phyloP scores from a whole-genome alignment of 2,888 invertebrate genomes.

The Ennomos quercinarius region DNA sequence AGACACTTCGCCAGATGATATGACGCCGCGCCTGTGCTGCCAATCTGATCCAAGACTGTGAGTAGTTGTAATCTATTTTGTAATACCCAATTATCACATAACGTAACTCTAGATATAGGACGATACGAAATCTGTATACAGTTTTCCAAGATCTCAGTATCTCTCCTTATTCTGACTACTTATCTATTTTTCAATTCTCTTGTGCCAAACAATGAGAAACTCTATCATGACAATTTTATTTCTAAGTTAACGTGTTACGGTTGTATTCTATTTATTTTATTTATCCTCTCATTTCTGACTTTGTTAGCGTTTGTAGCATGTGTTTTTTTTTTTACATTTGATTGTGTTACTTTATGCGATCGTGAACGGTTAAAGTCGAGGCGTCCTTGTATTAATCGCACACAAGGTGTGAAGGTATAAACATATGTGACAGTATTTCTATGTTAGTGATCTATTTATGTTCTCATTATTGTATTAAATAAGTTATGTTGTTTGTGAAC shows the following conservation, averaged over 20 bases:
- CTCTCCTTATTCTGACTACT: constrained; percentile 57
- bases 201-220: constrained; percentile 74
- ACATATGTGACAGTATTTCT: constrained; percentile 27
- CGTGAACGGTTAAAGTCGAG: constrained; percentile 27
- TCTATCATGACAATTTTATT: constrained; percentile 71
- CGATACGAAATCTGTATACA: constrained; percentile 69
- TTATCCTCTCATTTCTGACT: constrained; percentile 51
- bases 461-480: constrained; percentile 41
- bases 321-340: constrained; percentile 37
- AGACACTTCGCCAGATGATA: constrained; percentile 44
- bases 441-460: constrained; percentile 42
- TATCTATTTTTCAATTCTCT: constrained; percentile 62
- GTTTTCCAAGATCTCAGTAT: constrained; percentile 81
- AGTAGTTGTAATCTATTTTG: constrained; percentile 61
- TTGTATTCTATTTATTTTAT: constrained; percentile 74
- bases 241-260: constrained; percentile 53
- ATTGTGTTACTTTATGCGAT: constrained; percentile 25
- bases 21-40: constrained; percentile 45
- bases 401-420: constrained; percentile 23
- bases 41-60: constrained; percentile 72
- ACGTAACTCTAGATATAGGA: constrained; percentile 48
- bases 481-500: constrained; percentile 53
- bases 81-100: constrained; percentile 49
- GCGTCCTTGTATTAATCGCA: constrained; percentile 13
- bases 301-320: constrained; percentile 37